A percentile compares a stretch with the other conserved stretches of the same genome.
These are phyloP conservation scores for Glandiceps talaboti DNA, from an alignment of 53 echinoderm and acorn worm species.

Conservation along the genomic window DNA sequence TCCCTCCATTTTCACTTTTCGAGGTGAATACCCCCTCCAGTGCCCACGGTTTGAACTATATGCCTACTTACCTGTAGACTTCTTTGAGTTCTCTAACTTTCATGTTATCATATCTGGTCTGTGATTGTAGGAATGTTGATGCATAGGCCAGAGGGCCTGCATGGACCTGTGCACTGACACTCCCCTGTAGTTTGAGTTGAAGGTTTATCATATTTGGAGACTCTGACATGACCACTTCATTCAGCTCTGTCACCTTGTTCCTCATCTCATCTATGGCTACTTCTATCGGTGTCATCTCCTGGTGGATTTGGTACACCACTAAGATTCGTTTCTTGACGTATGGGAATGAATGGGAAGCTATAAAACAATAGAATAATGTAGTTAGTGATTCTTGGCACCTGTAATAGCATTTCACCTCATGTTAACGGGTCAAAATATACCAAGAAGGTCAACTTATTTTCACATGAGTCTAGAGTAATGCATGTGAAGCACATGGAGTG, in stretches of 20 bases:
- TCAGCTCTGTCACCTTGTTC: slow-evolving; percentile 63
- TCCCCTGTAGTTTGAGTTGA: slow-evolving; percentile 88
- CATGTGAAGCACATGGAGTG: too few species aligned
- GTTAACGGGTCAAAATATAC: too few species aligned
- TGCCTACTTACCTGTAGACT: slow-evolving; percentile 58
- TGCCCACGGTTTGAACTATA: too few species aligned
- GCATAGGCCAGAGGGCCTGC: slow-evolving; percentile 98
- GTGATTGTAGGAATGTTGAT: slow-evolving; percentile 63
- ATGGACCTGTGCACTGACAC: slow-evolving; percentile 96
- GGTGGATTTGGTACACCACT: slow-evolving; percentile 64
- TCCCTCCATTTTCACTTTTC: too few species aligned
- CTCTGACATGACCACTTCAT: slow-evolving; percentile 38
- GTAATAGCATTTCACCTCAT: too few species aligned
- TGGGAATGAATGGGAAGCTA: slow-evolving; percentile 93
- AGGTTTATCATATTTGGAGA: slow-evolving; percentile 68
- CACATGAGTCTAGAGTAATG: too few species aligned
- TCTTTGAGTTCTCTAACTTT: slow-evolving; percentile 73
- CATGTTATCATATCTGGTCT: slow-evolving; percentile 49
- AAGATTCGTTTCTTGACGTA: slow-evolving; percentile 92
- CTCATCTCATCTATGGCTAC: slow-evolving; percentile 95
- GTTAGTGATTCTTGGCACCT: too few species aligned
- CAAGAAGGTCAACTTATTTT: too few species aligned
- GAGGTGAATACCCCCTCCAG: too few species aligned
- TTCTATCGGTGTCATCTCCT: slow-evolving; percentile 83
- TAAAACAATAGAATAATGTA: slow-evolving; percentile 2